Evolutionary conservation across 2,113 vertebrate species (phyloP).

Genomic region (Poeciliopsis prolifica): DNA sequence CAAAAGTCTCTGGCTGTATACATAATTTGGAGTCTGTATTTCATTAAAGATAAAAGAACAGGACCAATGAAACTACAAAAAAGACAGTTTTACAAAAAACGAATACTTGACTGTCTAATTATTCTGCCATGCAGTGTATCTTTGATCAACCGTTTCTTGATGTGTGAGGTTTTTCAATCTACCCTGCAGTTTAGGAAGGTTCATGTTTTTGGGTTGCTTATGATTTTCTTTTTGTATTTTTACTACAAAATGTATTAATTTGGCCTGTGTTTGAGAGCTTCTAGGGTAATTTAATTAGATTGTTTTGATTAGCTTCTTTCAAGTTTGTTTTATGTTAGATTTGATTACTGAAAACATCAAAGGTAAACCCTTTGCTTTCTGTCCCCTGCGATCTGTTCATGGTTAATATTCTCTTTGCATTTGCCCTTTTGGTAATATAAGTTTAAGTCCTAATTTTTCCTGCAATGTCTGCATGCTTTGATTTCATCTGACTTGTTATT

Average conservation of each 20-base stretch:
- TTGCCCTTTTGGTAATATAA: slow-evolving; percentile 9
- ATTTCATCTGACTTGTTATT: not conserved
- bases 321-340: slow-evolving; percentile 41
- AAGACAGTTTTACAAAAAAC: not conserved
- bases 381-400: not conserved
- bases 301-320: slow-evolving; percentile 43
- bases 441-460: not conserved
- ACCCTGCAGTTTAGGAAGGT: slow-evolving; percentile 27
- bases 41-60: not conserved
- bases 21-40: not conserved
- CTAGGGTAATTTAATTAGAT: slow-evolving; percentile 24
- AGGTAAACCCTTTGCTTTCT: slow-evolving; percentile 1
- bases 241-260: too few species aligned
- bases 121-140: not conserved
- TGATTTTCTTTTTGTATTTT: not conserved
- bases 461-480: not conserved
- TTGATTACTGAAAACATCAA: slow-evolving; percentile 42
- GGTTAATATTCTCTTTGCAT: not conserved
- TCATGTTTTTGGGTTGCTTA: not conserved
- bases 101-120: not conserved
- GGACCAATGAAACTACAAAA: not conserved
- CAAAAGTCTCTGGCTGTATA: not conserved
- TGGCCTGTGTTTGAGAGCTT: not conserved
- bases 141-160: not conserved
- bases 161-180: not conserved